Percentiles rank a stretch among this genome's conserved stretches.
These are phyloP conservation scores for Melanotaenia nigrans DNA, from an alignment of 2,797 vertebrate genomes.

Conservation along the genomic window DNA sequence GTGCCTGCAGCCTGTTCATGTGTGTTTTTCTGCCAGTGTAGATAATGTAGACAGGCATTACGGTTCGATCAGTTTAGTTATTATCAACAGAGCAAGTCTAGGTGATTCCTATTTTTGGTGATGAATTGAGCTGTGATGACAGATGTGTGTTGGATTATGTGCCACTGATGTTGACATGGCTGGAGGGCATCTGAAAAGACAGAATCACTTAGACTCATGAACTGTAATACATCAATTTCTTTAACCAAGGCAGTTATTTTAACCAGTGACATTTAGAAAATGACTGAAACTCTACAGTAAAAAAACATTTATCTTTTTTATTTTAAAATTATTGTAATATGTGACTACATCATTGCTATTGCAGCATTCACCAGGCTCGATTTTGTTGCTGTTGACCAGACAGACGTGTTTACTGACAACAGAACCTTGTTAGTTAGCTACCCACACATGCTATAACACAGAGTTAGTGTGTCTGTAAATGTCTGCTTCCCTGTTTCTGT, in stretches of 20 bases:
- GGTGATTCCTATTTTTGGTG: constrained; percentile 46
- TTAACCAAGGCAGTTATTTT: constrained; percentile 22
- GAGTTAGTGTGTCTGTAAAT: constrained; percentile 48
- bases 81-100: constrained; percentile 53
- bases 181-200: constrained; percentile 45
- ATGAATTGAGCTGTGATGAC: constrained; percentile 60
- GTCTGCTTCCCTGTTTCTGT: constrained; percentile 24
- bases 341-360: constrained; percentile 29
- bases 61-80: constrained; percentile 61
- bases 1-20: constrained; percentile 39
- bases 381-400: constrained; percentile 75
- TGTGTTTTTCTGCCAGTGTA: constrained; percentile 35
- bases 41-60: constrained; percentile 59
- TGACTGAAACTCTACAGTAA: constrained; percentile 2
- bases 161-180: constrained; percentile 45
- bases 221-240: constrained; percentile 8
- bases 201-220: constrained; percentile 42
- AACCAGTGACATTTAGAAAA: constrained; percentile 39
- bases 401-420: constrained; percentile 78
- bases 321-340: constrained; percentile 18
- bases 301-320: not conserved
- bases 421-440: constrained; percentile 76
- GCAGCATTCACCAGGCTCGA: constrained; percentile 46
- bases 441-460: constrained; percentile 57
- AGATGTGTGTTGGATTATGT: constrained; percentile 50